A percentile compares a stretch with the other conserved stretches of the same genome.
phyloP scores from a whole-genome alignment of 1,140 invertebrate genomes.

The Trachymyrmex septentrionalis region DNA sequence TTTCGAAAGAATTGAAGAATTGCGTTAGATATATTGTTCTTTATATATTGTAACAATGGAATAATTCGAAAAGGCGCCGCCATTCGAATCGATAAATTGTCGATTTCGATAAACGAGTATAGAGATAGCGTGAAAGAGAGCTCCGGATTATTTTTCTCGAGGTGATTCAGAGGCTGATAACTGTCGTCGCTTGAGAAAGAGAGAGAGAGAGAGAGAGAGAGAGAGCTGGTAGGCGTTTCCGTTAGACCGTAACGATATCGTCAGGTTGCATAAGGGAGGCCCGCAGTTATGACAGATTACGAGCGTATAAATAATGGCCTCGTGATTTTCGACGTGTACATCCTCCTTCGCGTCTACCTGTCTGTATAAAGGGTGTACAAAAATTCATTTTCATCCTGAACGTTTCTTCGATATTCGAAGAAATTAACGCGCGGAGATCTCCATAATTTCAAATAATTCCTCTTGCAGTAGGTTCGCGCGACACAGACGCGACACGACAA shows the following conservation, averaged over 20 bases:
- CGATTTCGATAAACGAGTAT: neutral
- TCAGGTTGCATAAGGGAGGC: conserved; percentile 75
- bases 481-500: neutral
- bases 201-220: conserved; percentile 33
- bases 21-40: neutral
- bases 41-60: conserved; percentile 4
- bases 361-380: conserved; percentile 19
- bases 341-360: conserved; percentile 38
- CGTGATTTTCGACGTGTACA: conserved; percentile 68
- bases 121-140: neutral
- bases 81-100: conserved; percentile 2
- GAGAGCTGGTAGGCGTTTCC: conserved; percentile 69
- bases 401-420: neutral
- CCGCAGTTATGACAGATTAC: conserved; percentile 78
- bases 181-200: conserved; percentile 59
- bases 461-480: neutral
- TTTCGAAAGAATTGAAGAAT: neutral
- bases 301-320: conserved; percentile 75
- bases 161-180: conserved; percentile 69
- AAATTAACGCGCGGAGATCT: neutral
- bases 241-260: conserved; percentile 77
- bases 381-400: neutral
- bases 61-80: neutral
- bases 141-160: conserved; percentile 55
- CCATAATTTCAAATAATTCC: neutral